Conservation (phyloP, 2,113 vertebrate species). For the Gasterosteus nipponicus region DNA sequence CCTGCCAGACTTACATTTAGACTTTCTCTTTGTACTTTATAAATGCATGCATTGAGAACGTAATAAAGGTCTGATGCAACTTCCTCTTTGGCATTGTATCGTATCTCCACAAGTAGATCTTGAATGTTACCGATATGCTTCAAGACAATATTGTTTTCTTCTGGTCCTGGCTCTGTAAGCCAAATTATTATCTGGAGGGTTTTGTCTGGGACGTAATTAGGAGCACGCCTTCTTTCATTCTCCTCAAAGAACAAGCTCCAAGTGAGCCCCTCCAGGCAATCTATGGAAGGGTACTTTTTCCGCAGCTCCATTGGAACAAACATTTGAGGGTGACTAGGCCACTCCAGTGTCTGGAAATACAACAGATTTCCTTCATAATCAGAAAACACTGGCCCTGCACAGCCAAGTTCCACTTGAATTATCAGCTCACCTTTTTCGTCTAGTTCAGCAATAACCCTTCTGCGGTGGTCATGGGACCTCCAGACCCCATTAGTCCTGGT, state of each 20-base stretch:
- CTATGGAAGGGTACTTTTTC: slow-evolving; percentile 68
- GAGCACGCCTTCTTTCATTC: slow-evolving; percentile 65
- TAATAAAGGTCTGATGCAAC: slow-evolving; percentile 53
- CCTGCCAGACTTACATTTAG: slow-evolving; percentile 58
- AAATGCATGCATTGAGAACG: slow-evolving; percentile 72
- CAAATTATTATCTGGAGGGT: slow-evolving; percentile 47
- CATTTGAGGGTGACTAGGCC: slow-evolving; percentile 74
- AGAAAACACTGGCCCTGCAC: slow-evolving; percentile 44
- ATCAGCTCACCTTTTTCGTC: slow-evolving; percentile 49
- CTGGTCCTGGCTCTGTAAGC: slow-evolving; percentile 46
- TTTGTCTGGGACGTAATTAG: slow-evolving; percentile 48
- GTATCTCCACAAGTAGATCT: slow-evolving; percentile 73
- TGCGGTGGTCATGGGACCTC: slow-evolving; percentile 60
- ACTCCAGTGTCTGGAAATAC: slow-evolving; percentile 53
- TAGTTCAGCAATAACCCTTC: slow-evolving; percentile 53
- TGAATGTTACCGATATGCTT: slow-evolving; percentile 70
- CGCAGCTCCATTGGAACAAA: slow-evolving; percentile 71
- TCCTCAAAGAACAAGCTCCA: slow-evolving; percentile 77
- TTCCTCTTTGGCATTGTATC: slow-evolving; percentile 67
- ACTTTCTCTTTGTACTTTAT: slow-evolving; percentile 53
- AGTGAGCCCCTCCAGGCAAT: slow-evolving; percentile 74
- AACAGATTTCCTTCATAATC: slow-evolving; percentile 60
- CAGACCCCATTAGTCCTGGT: slow-evolving; percentile 42
- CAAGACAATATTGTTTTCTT: slow-evolving; percentile 26
- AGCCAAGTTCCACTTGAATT: slow-evolving; percentile 34